These are phyloP conservation scores for Euzetes globulus DNA, from an alignment of 2,888 invertebrate species.

Conservation along the genomic window DNA sequence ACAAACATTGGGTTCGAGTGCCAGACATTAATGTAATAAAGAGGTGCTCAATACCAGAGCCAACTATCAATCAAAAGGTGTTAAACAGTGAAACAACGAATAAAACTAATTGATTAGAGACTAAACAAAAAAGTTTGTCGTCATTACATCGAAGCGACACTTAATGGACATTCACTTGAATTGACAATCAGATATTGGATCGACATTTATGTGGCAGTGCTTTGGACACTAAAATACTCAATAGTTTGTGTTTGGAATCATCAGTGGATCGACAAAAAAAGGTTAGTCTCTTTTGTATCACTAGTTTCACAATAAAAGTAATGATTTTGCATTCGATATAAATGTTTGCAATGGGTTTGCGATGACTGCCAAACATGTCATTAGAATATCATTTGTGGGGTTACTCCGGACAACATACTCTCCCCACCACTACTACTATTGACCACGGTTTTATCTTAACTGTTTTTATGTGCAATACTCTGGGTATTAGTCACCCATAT, in stretches of 20 bases:
- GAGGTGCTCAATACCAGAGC: not conserved
- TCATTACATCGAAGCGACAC: not conserved
- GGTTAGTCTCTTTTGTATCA: not conserved
- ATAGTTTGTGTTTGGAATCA: not conserved
- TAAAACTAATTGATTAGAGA: not conserved
- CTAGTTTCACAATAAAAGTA: not conserved
- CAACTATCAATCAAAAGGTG: not conserved
- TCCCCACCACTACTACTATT: not conserved
- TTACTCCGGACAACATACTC: conserved; percentile 8
- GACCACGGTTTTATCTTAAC: conserved; percentile 22
- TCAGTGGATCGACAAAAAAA: not conserved
- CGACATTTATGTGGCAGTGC: conserved; percentile 8
- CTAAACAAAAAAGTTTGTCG: too few species aligned
- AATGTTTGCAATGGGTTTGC: not conserved
- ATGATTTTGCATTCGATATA: conserved; percentile 17
- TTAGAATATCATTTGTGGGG: conserved; percentile 13
- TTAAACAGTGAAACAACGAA: not conserved
- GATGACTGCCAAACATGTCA: not conserved
- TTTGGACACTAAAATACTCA: not conserved
- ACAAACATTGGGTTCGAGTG: not conserved
- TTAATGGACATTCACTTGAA: not conserved
- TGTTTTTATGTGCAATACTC: not conserved
- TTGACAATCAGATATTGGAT: not conserved
- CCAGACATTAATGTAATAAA: not conserved
- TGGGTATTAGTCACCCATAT: conserved; percentile 1